These are phyloP conservation scores for Amphibalanus amphitrite DNA, from an alignment of 1,140 invertebrate species.

Conservation along the genomic window DNA sequence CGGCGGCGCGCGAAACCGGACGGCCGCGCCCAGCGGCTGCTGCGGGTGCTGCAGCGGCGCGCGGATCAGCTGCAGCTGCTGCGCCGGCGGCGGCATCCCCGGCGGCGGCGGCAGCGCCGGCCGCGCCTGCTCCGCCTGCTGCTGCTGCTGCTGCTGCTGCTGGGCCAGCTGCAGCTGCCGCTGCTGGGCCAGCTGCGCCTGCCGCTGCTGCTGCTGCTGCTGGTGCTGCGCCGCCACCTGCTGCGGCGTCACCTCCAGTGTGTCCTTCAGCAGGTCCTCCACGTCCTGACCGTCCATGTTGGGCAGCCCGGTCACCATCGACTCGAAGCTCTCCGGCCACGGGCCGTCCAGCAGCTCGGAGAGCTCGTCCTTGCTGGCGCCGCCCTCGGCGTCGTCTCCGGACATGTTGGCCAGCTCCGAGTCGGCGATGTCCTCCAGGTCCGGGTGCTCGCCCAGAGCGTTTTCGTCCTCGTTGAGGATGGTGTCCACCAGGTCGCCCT, in stretches of 20 bases:
- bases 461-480: constrained; percentile 2
- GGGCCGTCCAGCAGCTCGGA: constrained; percentile 3
- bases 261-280: constrained; percentile 14
- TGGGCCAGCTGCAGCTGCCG: constrained; percentile 30
- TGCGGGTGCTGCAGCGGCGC: constrained; percentile 16
- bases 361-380: constrained; percentile 13
- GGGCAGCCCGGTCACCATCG: constrained; percentile 6
- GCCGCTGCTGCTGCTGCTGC: constrained; percentile 18
- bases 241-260: constrained; percentile 15
- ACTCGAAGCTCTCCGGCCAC: not conserved
- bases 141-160: constrained; percentile 28
- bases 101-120: constrained; percentile 19
- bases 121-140: constrained; percentile 20
- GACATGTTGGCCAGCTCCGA: not conserved
- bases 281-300: constrained; percentile 14
- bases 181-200: constrained; percentile 24
- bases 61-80: constrained; percentile 16
- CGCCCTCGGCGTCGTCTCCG: constrained; percentile 7
- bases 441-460: not conserved
- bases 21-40: constrained; percentile 22
- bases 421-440: not conserved
- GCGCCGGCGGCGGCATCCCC: constrained; percentile 11
- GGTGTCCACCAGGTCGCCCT: constrained; percentile 4
- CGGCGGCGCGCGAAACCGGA: constrained; percentile 19
- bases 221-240: constrained; percentile 16